phyloP scores from a whole-genome alignment of 2,113 vertebrate genomes.

The Circaetus gallicus region DNA sequence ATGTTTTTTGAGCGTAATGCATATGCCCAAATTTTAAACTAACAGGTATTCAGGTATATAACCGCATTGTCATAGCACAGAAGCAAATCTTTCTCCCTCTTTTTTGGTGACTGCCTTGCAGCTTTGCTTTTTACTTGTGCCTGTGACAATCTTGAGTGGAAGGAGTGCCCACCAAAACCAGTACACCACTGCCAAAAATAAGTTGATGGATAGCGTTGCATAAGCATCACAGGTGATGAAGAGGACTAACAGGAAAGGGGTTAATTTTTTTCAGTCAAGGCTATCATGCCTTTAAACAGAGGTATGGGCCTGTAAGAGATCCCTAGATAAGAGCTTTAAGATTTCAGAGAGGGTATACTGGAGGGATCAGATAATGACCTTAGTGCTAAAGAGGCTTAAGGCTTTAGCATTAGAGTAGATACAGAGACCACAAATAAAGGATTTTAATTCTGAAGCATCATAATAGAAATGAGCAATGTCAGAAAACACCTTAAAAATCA shows the following conservation, averaged over 20 bases:
- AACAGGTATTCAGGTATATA: not conserved
- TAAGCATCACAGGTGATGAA: not conserved
- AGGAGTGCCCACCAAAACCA: not conserved
- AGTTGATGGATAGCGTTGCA: not conserved
- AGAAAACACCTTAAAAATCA: not conserved
- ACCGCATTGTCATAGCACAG: not conserved
- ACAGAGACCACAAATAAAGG: not conserved
- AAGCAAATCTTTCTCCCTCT: not conserved
- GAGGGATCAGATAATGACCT: constrained; percentile 6
- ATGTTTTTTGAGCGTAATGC: not conserved
- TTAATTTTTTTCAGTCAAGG: not conserved
- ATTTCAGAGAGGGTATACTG: not conserved
- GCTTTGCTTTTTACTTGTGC: not conserved
- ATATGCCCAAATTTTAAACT: not conserved
- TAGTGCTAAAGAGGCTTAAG: not conserved
- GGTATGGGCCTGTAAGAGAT: not conserved
- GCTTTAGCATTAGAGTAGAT: not conserved
- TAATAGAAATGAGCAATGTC: not conserved
- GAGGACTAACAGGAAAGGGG: not conserved
- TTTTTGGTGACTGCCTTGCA: not conserved
- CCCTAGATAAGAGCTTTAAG: not conserved
- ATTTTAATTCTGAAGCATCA: not conserved
- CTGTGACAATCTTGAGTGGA: not conserved
- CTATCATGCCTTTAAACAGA: not conserved
- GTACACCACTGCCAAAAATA: not conserved